Conservation (phyloP, 30 jellyfish, hydroid and myxozoan genomes). For the Aurelia coerulea region DNA sequence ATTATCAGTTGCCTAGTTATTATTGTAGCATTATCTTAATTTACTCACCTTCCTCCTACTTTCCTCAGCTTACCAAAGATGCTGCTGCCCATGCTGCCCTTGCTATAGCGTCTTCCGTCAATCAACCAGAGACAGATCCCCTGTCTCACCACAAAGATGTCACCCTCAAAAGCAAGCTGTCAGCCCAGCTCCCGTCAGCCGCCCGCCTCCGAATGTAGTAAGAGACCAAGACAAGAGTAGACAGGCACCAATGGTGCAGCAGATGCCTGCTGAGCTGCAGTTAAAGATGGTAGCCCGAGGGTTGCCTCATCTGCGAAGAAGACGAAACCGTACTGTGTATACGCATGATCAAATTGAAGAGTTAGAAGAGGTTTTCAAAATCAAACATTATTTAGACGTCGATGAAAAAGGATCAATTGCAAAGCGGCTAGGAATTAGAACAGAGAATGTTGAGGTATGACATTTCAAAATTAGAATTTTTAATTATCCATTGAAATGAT, state of each 20-base stretch:
- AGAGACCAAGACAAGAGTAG: constrained; percentile 53
- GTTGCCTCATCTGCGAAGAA: constrained; percentile 62
- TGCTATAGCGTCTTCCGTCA: constrained; percentile 66
- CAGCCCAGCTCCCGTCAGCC: constrained; percentile 50
- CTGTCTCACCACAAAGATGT: constrained; percentile 37
- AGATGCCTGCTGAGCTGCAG: constrained; percentile 63
- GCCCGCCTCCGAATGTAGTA: constrained; percentile 21
- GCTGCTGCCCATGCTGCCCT: constrained; percentile 83
- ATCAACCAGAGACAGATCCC: constrained; percentile 54
- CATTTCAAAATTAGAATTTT: neutral
- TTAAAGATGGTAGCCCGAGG: constrained; percentile 62
- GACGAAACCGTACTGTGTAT: constrained; percentile 79
- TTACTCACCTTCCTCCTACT: neutral
- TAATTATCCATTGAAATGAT: too few species aligned
- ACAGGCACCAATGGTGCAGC: constrained; percentile 8
- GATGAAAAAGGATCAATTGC: constrained; percentile 76
- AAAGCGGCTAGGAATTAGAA: constrained; percentile 50
- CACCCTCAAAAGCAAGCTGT: constrained; percentile 31
- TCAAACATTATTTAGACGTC: constrained; percentile 63
- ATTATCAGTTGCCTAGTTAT: neutral
- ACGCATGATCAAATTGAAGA: constrained; percentile 78
- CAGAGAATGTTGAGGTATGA: constrained; percentile 78
- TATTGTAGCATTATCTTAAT: neutral
- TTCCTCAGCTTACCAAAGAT: constrained; percentile 52
- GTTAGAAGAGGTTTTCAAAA: constrained; percentile 78